A percentile compares a stretch with the other conserved stretches of the same genome.
phyloP scores from a whole-genome alignment of 35 echinoderm and acorn worm species.

The Nesometra sesokonis region DNA sequence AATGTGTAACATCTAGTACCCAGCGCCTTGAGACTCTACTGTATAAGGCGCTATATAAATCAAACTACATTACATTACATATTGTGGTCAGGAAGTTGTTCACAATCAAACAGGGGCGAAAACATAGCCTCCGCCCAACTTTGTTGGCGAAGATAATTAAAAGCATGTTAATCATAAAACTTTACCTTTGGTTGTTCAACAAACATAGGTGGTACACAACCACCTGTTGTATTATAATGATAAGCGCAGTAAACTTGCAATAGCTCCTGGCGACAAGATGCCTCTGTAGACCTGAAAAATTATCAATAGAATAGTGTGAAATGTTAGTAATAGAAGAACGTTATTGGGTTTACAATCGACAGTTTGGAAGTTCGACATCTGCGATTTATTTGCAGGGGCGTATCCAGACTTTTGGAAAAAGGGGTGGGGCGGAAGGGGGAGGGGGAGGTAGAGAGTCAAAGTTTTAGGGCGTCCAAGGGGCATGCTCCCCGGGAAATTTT shows the following conservation, averaged over 20 bases:
- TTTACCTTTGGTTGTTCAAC: constrained; percentile 54
- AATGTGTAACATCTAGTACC: too few species aligned
- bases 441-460: too few species aligned
- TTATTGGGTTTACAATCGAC: not conserved
- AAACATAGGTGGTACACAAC: constrained; percentile 82
- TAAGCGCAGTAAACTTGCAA: constrained; percentile 84
- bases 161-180: not conserved
- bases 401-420: too few species aligned
- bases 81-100: not conserved
- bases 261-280: constrained; percentile 63
- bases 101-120: not conserved
- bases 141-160: not conserved
- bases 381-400: too few species aligned
- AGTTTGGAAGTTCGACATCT: too few species aligned
- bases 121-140: not conserved
- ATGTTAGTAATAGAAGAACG: not conserved
- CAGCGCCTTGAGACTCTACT: too few species aligned
- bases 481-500: too few species aligned
- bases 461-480: too few species aligned
- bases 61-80: too few species aligned
- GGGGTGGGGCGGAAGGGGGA: too few species aligned
- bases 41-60: too few species aligned
- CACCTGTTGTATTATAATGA: constrained; percentile 75
- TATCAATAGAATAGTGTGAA: constrained; percentile 5
- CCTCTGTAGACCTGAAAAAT: constrained; percentile 36